phyloP scores from a whole-genome alignment of 2,888 invertebrate genomes.

The Corythucha ciliata region DNA sequence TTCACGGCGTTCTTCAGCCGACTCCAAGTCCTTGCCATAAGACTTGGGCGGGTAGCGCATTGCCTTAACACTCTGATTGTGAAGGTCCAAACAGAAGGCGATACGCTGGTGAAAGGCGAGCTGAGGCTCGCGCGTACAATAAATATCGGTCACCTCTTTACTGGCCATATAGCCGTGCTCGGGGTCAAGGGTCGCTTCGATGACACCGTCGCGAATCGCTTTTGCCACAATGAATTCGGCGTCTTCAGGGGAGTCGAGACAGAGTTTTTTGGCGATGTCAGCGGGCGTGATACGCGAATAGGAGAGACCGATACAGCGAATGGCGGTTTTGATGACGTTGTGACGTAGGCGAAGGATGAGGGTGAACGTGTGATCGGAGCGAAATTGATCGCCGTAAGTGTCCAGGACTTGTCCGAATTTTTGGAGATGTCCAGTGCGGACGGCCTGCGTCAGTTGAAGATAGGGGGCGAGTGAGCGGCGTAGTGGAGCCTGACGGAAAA shows the following conservation, averaged over 20 bases:
- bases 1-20: constrained; percentile 91
- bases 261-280: constrained; percentile 89
- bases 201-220: constrained; percentile 95
- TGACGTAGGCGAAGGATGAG: constrained; percentile 90
- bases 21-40: constrained; percentile 95
- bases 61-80: constrained; percentile 98
- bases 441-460: constrained; percentile 94
- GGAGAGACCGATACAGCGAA: constrained; percentile 88
- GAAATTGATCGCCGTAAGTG: constrained; percentile 83
- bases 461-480: constrained; percentile 87
- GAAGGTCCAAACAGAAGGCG: constrained; percentile 92
- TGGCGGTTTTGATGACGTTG: constrained; percentile 98
- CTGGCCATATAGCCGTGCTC: constrained; percentile 94
- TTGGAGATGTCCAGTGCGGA: constrained; percentile 91
- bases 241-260: constrained; percentile 91
- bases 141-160: constrained; percentile 93
- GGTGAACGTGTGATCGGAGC: constrained; percentile 90
- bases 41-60: constrained; percentile 99
- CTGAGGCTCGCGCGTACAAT: constrained; percentile 92
- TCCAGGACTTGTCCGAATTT: constrained; percentile 88
- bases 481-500: constrained; percentile 85
- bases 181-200: constrained; percentile 94
- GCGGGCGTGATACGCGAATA: constrained; percentile 92
- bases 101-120: constrained; percentile 94
- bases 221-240: constrained; percentile 99